A percentile compares a stretch with the other conserved stretches of the same genome.
Evolutionary conservation across 2,113 vertebrate species (phyloP).

Genomic region (Eupsittula cactorum): DNA sequence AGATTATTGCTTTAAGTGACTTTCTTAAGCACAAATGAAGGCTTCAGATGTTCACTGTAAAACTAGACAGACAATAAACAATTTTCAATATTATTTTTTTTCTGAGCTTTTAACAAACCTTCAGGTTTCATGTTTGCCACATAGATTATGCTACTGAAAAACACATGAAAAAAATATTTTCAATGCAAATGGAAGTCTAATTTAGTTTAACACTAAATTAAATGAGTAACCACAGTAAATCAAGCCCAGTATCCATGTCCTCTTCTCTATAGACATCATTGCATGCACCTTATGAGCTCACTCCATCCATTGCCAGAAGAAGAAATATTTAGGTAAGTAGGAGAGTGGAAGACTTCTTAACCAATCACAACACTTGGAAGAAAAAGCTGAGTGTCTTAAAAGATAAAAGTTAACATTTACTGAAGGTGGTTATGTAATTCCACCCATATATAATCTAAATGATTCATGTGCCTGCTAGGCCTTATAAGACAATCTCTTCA

Average conservation of each 20-base stretch:
- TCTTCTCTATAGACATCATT: conserved; percentile 2
- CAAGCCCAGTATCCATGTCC: background rate
- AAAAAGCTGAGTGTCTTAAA: background rate
- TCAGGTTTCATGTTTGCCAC: background rate
- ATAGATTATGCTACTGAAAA: background rate
- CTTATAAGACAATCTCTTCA: background rate
- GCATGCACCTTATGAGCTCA: background rate
- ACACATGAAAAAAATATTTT: background rate
- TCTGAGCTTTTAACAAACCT: background rate
- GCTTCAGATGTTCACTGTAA: background rate
- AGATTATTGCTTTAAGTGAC: background rate
- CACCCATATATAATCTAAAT: background rate
- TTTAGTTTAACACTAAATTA: background rate
- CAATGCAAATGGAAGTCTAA: background rate
- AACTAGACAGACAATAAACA: background rate
- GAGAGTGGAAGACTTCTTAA: background rate
- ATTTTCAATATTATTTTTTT: background rate
- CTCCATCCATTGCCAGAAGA: background rate
- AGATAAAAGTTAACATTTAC: background rate
- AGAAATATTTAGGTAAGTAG: background rate
- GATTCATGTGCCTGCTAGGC: background rate
- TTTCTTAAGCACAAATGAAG: background rate
- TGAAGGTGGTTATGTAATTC: background rate
- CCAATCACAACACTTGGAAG: background rate
- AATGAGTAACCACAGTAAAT: background rate